Base-by-base conservation (phyloP, 2,113 vertebrate genomes). In the Sinocyclocheilus maitianheensis region DNA sequence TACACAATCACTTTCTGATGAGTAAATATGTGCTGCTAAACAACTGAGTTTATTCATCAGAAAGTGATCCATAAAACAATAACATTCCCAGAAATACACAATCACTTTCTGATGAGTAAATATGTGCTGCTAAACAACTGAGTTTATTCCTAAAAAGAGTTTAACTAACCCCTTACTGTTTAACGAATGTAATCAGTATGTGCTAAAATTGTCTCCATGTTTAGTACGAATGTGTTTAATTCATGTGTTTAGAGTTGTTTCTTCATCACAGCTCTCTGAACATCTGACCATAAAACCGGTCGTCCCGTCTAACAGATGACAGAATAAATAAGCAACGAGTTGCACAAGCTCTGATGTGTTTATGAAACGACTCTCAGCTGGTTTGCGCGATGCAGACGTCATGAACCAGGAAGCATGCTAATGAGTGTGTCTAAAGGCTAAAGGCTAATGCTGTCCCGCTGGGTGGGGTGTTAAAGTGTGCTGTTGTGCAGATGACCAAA, bases 311-410 rank as follows among this genome's bases (percentile, higher is more conserved):
- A 86, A 90, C 12, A 71, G 82, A 89, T 53, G 65, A 87, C 74
- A 77, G 71, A 88, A 89, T 86, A 81, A 72, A 90, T 89, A 53
- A 87, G 2, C 83, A 89, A 86, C 16, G 48, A 79, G 75, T 53
- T 80, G 43, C 80, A 87, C 83, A 81, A 85, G 87, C 75, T 85
- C 88, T 84, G 89, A 88, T 91, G 84, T 92, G 90, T 90, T 89
- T 77, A 76, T 84, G 76, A 84, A 88, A 89, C 89, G 46, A 30
- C 80, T 87, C 90, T 91, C 87, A 81, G 55, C 55, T 58, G 55
- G 55, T 58, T 58, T 58, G 55, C 2, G 18, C 4, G 81, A 89
- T 81, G 69, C 77, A 22, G 7, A 2, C 5, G 71, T 51, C 85
- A 77, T 86, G 84, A 79, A 75, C 83, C 3, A 74, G 34, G 81